Conservation (phyloP, 2,113 vertebrate species). For the Leptosomus discolor region DNA sequence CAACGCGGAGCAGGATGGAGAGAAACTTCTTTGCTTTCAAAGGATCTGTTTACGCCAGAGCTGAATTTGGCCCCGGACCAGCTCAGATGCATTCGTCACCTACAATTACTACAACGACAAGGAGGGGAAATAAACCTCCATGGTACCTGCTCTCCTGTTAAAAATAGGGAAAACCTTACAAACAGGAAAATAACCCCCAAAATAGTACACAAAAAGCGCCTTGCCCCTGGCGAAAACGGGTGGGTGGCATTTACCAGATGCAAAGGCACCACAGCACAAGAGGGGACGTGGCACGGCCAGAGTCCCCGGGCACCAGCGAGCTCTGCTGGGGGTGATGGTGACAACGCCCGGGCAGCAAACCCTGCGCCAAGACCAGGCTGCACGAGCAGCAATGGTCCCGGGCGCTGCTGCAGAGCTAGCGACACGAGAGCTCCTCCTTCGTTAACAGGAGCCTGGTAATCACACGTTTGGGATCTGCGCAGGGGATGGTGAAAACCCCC, state of each 20-base stretch:
- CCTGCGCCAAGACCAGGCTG: background rate
- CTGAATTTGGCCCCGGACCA: background rate
- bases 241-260: background rate
- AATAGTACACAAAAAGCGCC: fast-evolving
- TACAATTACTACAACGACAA: background rate
- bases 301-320: too few relatives aligned
- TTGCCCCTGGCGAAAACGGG: background rate
- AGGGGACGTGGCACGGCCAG: background rate
- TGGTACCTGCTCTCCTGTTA: background rate
- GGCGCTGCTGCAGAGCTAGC: background rate
- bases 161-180: background rate
- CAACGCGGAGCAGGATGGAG: background rate
- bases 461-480: fast-evolving
- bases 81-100: background rate
- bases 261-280: background rate
- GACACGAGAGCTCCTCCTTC: background rate
- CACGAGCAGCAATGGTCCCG: background rate
- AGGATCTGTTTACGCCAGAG: background rate
- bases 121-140: background rate
- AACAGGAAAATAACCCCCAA: background rate
- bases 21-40: background rate
- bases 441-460: fast-evolving
- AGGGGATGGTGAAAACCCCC: fast-evolving
- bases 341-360: background rate
- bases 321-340: background rate